phyloP scores from a whole-genome alignment of 1,140 invertebrate species.

The Zaprionus taronus region DNA sequence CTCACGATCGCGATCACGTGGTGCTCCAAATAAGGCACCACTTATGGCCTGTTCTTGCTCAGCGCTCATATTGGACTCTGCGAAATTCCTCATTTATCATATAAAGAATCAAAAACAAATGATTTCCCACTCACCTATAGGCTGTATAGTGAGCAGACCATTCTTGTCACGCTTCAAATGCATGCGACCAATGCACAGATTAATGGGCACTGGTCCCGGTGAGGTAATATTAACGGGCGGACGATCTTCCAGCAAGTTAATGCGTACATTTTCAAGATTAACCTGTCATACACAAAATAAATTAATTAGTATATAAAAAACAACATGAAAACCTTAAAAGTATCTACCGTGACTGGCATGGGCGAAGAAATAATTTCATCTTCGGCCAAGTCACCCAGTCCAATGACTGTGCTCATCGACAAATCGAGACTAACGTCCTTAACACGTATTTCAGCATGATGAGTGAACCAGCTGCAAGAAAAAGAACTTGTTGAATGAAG shows the following conservation, averaged over 20 bases:
- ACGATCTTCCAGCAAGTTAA: slow-evolving; percentile 92
- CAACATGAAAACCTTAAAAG: neutral
- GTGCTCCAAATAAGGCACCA: slow-evolving; percentile 57
- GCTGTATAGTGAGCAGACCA: slow-evolving; percentile 91
- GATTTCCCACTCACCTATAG: slow-evolving; percentile 70
- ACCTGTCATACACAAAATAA: slow-evolving; percentile 85
- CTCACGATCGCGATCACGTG: slow-evolving; percentile 85
- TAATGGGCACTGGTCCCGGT: slow-evolving; percentile 91
- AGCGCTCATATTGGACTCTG: slow-evolving; percentile 65
- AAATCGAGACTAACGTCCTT: slow-evolving; percentile 89
- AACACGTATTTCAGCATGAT: slow-evolving; percentile 87
- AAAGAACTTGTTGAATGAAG: neutral
- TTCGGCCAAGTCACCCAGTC: slow-evolving; percentile 92
- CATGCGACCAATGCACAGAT: slow-evolving; percentile 89
- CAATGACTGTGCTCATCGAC: slow-evolving; percentile 92
- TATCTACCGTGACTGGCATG: slow-evolving; percentile 90
- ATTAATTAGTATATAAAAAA: slow-evolving; percentile 13
- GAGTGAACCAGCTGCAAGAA: slow-evolving; percentile 82
- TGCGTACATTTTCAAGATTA: slow-evolving; percentile 88
- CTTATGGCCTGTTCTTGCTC: slow-evolving; percentile 51
- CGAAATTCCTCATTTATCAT: neutral
- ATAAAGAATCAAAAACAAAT: too few relatives aligned
- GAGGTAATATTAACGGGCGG: slow-evolving; percentile 92
- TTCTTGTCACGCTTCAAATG: slow-evolving; percentile 88
- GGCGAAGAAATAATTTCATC: slow-evolving; percentile 92